A percentile compares a stretch with the other conserved stretches of the same genome.
Evolutionary conservation across 2,888 invertebrate species (phyloP).

Genomic region (Malachius bipustulatus): DNA sequence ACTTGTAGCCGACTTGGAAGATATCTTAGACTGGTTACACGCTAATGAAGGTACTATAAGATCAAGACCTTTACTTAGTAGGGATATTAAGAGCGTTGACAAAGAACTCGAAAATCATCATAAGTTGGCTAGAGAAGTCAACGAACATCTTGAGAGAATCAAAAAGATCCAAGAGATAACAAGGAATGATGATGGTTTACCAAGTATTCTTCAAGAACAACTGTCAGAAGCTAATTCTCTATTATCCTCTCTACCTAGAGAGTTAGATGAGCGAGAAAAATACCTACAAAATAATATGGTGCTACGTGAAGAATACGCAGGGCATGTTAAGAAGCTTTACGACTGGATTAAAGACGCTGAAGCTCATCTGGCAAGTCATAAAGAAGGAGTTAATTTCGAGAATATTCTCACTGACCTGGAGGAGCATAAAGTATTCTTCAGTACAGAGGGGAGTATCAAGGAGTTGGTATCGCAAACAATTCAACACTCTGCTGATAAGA

Average conservation of each 20-base stretch:
- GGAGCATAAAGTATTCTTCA: conserved; percentile 78
- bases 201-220: conserved; percentile 70
- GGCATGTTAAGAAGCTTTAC: conserved; percentile 63
- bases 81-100: conserved; percentile 68
- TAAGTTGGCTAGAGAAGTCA: conserved; percentile 54
- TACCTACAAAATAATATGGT: conserved; percentile 70
- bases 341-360: conserved; percentile 78
- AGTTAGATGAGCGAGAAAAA: conserved; percentile 67
- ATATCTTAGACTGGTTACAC: conserved; percentile 72
- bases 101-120: conserved; percentile 69
- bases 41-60: conserved; percentile 70
- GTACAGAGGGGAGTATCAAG: conserved; percentile 63
- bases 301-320: conserved; percentile 63
- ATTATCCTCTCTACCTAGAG: conserved; percentile 63
- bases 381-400: conserved; percentile 80
- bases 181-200: conserved; percentile 65
- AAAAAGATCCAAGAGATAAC: conserved; percentile 58
- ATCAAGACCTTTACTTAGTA: conserved; percentile 68
- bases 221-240: conserved; percentile 74
- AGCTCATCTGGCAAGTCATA: conserved; percentile 60
- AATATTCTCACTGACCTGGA: conserved; percentile 72
- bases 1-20: conserved; percentile 69
- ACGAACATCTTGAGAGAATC: conserved; percentile 52
- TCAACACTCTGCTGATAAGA: conserved; percentile 74
- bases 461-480: conserved; percentile 71